Evolutionary conservation across 2,113 vertebrate genomes (phyloP), one percentile per base, ranked within the genome.

Genomic region (Anser cygnoides): DNA sequence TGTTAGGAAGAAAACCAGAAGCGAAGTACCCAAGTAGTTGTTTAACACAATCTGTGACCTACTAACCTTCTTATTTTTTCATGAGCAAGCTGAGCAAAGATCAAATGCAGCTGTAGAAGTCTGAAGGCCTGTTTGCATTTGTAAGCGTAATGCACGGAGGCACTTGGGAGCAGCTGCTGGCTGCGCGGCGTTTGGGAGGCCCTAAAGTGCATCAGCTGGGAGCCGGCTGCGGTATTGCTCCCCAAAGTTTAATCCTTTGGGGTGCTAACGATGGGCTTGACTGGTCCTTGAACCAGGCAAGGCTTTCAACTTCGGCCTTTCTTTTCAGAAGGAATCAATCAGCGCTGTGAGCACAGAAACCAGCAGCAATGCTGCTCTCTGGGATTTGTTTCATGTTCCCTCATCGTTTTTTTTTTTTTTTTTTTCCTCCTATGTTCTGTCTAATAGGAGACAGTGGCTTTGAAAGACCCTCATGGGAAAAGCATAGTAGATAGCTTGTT

Each of bases 81-180:
- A 7, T 43, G 31, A 86, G 11, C 28, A 71, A 55, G 33, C 28
- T 80, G 37, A 41, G 46, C 37, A 70, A 7, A 52, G 59, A 22
- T 92, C 55, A 71, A 85, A 67, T 22, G 11, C 44, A 61, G 31
- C 43, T 78, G 13, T 78, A 37, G 19, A 84, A 87, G 59, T 77
- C 37, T 57, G 26, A 52, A 74, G 39, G 15, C 15, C 37, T 70
- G 21, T 74, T 52, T 88, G 46, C 29, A 52, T 91, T 89, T 19
- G 3, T 76, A n/a, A 55, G 19, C 0, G 0, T 44, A 20, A 59
- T 19, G 46, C 35, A 22, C 0, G 0, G 44, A 82, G 54, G 10
- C 49, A 11, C 39, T 35, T 72, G 65, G 37, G 72, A 55, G 15
- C 31, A 71, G 57, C 35, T 75, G 19, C 46, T 79, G 41, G 25